Conservation (phyloP, 2,797 vertebrate species). For the Helicolenus hilgendorfi region DNA sequence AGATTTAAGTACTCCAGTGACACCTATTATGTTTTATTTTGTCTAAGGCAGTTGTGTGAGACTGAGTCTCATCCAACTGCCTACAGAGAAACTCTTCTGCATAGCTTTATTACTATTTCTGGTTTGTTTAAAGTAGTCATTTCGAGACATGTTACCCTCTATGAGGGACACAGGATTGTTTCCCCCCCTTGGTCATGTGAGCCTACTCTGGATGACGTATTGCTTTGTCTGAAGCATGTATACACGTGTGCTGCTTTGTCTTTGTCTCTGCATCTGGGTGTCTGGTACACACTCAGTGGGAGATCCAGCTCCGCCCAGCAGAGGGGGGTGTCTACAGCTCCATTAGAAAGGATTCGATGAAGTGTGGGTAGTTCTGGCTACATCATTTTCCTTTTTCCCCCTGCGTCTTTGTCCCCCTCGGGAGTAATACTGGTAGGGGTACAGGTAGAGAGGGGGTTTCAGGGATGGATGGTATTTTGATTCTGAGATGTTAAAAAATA, state of each 20-base stretch:
- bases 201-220: too few species aligned
- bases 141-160: too few species aligned
- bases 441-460: not conserved
- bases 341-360: not conserved
- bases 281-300: constrained; percentile 10
- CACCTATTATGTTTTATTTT: not conserved
- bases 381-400: not conserved
- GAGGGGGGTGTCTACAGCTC: constrained; percentile 53
- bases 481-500: not conserved
- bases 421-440: not conserved
- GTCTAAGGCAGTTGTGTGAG: not conserved
- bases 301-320: constrained; percentile 49
- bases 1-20: not conserved
- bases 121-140: too few species aligned
- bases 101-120: too few species aligned
- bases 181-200: too few species aligned
- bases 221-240: not conserved
- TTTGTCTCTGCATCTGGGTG: not conserved
- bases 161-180: too few species aligned
- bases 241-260: not conserved
- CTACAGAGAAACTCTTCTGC: too few species aligned
- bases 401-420: not conserved
- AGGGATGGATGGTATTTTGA: not conserved
- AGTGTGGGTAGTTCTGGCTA: not conserved
- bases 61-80: not conserved